Evolutionary conservation across 1,140 invertebrate species (phyloP).

Genomic region (Drosophila rhopaloa): DNA sequence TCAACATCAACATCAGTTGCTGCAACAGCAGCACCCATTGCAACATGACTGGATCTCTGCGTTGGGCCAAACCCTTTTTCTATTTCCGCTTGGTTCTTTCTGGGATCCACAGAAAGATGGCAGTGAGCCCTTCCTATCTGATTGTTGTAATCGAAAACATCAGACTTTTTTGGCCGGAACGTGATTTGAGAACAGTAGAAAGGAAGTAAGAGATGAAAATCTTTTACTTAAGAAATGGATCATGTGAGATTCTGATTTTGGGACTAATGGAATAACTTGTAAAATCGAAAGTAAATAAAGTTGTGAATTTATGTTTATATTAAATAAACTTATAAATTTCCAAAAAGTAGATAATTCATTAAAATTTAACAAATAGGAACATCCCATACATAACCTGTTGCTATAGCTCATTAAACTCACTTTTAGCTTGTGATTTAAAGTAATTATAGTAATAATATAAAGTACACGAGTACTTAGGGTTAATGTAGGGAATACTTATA

Average conservation of each 20-base stretch:
- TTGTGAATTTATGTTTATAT: too few species aligned
- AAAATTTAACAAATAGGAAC: too few species aligned
- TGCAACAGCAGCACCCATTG: constrained; percentile 23
- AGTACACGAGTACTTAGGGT: too few species aligned
- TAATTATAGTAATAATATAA: too few species aligned
- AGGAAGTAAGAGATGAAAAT: constrained; percentile 11
- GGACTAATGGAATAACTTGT: background rate
- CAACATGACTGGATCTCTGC: constrained; percentile 38
- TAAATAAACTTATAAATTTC: too few species aligned
- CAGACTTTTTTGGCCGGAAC: constrained; percentile 34
- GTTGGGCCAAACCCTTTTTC: constrained; percentile 70
- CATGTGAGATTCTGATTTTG: background rate
- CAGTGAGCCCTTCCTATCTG: constrained; percentile 38
- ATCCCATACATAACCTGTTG: too few species aligned
- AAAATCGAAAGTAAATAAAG: background rate
- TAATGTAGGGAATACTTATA: too few species aligned
- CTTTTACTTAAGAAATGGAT: constrained; percentile 1
- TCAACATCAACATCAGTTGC: constrained; percentile 23
- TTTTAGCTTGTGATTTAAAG: too few species aligned
- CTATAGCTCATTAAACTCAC: too few species aligned
- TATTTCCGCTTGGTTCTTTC: constrained; percentile 60
- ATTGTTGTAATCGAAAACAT: constrained; percentile 47
- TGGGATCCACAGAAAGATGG: constrained; percentile 18
- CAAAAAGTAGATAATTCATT: too few species aligned
- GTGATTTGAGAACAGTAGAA: constrained; percentile 19